Evolutionary conservation across 1,140 invertebrate genomes (phyloP), one percentile per base, ranked within the genome.

Genomic region (Drosophila guanche): DNA sequence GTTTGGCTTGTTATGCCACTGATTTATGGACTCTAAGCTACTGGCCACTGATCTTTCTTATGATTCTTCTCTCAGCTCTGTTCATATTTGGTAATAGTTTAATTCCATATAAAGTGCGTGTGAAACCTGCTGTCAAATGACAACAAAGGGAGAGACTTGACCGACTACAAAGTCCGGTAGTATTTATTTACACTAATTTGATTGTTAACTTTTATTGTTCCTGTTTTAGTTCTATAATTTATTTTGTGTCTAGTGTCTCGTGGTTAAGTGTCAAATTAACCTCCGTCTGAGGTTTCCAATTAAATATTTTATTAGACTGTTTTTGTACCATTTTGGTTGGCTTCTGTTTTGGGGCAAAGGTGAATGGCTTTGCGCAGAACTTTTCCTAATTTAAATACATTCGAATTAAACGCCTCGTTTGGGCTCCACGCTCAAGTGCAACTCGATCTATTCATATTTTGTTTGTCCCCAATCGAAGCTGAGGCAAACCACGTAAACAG

Each of bases 1-100:
- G 53, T 29, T 62, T 62, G 48, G 50, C 58, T 76, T 76, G 54
- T 68, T 71, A 61, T 61, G 42, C 41, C 50, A 79, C 62, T 68
- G 55, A 72, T 85, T 85, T 85, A 65, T 76, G 55, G 48, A 8
- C 8, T 33, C 3, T 33, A 8, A 23, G 61, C 80, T 85, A 57
- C 72, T 63, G 71, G 65, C 29, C 51, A 68, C 56, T 51, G 51
- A 14, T 51, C 60, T 43, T 51, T 55, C 25, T 12, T 33, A 33
- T 37, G 16, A 43, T 55, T 79, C 51, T 71, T 37, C 16, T 29
- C 16, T 37, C 37, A n/a, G 33, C 33, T 55, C 42, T 56, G 46
- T 55, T 60, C 22, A 79, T 53, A 55, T 61, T 57, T 46, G 51
- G 58, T 76, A 52, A 68, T 65, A 52, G 48, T 48, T 74, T 43